Conservation (phyloP, 2,797 vertebrate genomes). For the Rallus crepitans region DNA sequence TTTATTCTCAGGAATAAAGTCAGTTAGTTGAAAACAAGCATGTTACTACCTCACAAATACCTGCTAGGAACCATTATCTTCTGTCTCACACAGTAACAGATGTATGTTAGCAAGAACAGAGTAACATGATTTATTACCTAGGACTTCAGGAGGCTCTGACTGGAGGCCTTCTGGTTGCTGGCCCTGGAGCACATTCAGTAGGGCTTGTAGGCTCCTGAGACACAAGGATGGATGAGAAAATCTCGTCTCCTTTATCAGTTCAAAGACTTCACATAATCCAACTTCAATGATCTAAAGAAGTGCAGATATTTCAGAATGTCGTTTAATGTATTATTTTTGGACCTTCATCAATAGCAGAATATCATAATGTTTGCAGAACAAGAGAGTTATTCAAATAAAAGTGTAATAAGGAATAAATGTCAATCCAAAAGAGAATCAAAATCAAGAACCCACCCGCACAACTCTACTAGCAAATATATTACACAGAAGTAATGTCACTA, state of each 20-base stretch:
- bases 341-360: background rate
- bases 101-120: background rate
- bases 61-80: background rate
- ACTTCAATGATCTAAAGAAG: conserved; percentile 87
- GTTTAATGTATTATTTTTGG: background rate
- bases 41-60: background rate
- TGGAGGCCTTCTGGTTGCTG: conserved; percentile 98
- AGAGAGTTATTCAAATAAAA: background rate
- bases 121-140: conserved; percentile 83
- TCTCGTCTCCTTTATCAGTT: conserved; percentile 97
- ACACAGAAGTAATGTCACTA: background rate
- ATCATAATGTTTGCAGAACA: background rate
- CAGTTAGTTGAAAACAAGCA: background rate
- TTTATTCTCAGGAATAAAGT: background rate
- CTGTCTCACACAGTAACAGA: background rate
- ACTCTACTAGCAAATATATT: background rate
- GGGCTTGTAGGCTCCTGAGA: conserved; percentile 95
- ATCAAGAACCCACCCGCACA: background rate
- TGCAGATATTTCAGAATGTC: background rate
- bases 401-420: background rate
- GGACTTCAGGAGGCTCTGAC: conserved; percentile 95
- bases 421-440: background rate
- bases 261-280: conserved; percentile 97
- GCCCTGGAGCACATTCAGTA: conserved; percentile 97
- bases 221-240: conserved; percentile 97